Evolutionary conservation across 2,113 vertebrate genomes (phyloP).

Genomic region (Alethe diademata): DNA sequence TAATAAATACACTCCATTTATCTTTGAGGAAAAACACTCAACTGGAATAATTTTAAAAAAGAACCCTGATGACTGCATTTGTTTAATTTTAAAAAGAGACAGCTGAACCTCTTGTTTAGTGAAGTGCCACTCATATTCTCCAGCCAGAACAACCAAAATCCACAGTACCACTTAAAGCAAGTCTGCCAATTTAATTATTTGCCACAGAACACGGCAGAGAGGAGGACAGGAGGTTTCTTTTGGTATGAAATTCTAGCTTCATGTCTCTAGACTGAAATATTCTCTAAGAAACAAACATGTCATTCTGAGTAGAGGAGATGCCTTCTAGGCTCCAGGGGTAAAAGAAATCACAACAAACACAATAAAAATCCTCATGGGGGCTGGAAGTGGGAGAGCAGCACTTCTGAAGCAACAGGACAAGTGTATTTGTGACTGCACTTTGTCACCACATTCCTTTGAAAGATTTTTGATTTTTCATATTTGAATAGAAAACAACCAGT

Average conservation of each 20-base stretch:
- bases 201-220: neutral
- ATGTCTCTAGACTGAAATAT: neutral
- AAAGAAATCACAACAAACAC: neutral
- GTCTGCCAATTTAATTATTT: neutral
- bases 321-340: neutral
- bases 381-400: neutral
- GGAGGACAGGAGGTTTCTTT: neutral
- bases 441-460: neutral
- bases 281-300: neutral
- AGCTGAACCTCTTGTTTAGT: neutral
- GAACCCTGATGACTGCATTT: neutral
- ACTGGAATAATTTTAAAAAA: neutral
- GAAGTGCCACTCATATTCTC: neutral
- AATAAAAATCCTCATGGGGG: neutral
- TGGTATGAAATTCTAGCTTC: neutral
- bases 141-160: neutral
- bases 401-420: neutral
- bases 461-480: neutral
- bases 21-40: neutral
- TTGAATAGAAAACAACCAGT: neutral
- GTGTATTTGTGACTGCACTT: neutral
- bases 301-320: neutral
- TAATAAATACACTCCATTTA: neutral
- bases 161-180: neutral
- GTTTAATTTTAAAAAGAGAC: slow-evolving; percentile 3